Evolutionary conservation across 1,140 invertebrate genomes (phyloP), one percentile per base, ranked within the genome.

Genomic region (Diabrotica undecimpunctata): DNA sequence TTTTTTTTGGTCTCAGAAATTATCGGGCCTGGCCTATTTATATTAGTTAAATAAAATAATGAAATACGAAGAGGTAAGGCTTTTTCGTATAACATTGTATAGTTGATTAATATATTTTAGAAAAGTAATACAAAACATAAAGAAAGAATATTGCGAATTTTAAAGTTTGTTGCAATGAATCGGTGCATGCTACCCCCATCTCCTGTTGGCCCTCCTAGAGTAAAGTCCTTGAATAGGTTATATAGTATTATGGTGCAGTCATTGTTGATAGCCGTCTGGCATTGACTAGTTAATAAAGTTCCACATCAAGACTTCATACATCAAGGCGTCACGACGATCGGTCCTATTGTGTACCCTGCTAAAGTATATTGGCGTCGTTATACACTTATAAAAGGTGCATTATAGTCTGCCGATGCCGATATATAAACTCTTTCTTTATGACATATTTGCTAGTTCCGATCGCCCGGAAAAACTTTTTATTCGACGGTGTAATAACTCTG

Each of bases 371-470:
- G 41, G 41, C n/a, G 41, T 46, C 41, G 41, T 46, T 46, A 46
- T 46, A 46, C 41, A 46, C 41, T 46, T 46, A 46, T 46, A 46
- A 46, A 46, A 46, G 41, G 41, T 46, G 41, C 41, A 46, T 46
- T 46, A 46, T 46, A 46, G 8, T 46, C 41, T 46, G n/a, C 41
- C 41, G n/a, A 46, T 46, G n/a, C 41, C 41, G 41, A 46, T 46
- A 46, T 46, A 46, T 46, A 46, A 46, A 46, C 41, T 46, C 41
- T 46, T 46, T 46, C 41, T 46, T 46, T 46, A n/a, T n/a, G 41
- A 46, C n/a, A 46, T 10, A 46, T 46, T 46, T 46, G 41, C 41
- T 8, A n/a, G 41, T n/a, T 46, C 8, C 41, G 41, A 46, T 46
- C 41, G 41, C 41, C 8, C n/a, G 41, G 41, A 46, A 46, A 46